phyloP scores from a whole-genome alignment of 1,140 invertebrate genomes.

The Tachypleus tridentatus region DNA sequence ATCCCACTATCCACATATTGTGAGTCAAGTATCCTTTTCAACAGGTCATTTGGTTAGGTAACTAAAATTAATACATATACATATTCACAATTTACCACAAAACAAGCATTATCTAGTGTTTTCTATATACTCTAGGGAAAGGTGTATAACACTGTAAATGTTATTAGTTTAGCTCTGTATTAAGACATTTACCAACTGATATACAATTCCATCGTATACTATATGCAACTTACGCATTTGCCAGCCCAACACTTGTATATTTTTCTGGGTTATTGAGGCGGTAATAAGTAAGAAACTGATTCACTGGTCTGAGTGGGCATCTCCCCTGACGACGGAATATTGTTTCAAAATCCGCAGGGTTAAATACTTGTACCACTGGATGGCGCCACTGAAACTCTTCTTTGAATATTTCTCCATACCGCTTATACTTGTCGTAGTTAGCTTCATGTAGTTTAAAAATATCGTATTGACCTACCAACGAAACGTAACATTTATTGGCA shows the following conservation, averaged over 20 bases:
- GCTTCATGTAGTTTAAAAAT: slow-evolving; percentile 63
- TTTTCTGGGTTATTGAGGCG: slow-evolving; percentile 27
- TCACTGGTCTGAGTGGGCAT: slow-evolving; percentile 21
- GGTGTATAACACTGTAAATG: too few species aligned
- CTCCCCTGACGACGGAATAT: slow-evolving; percentile 30
- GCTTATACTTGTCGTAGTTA: slow-evolving; percentile 53
- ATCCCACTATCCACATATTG: too few species aligned
- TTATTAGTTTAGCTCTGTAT: too few species aligned
- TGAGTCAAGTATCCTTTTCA: too few species aligned
- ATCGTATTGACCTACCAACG: slow-evolving; percentile 46
- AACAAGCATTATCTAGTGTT: too few species aligned
- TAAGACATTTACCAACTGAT: too few species aligned
- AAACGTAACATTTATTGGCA: neutral
- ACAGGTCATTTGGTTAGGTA: too few species aligned
- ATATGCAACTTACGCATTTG: slow-evolving; percentile 38
- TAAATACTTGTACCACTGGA: slow-evolving; percentile 36
- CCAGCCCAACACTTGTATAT: slow-evolving; percentile 41
- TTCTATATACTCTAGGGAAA: too few species aligned
- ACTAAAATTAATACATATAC: too few species aligned
- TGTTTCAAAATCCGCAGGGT: slow-evolving; percentile 35
- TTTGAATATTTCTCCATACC: slow-evolving; percentile 28
- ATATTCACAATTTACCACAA: too few species aligned
- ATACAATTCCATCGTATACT: too few species aligned
- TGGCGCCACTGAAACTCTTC: slow-evolving; percentile 27
- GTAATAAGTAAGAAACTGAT: slow-evolving; percentile 23